A percentile compares a stretch with the other conserved stretches of the same genome.
phyloP scores from a whole-genome alignment of 2,797 vertebrate genomes.

The Neosalanx taihuensis region DNA sequence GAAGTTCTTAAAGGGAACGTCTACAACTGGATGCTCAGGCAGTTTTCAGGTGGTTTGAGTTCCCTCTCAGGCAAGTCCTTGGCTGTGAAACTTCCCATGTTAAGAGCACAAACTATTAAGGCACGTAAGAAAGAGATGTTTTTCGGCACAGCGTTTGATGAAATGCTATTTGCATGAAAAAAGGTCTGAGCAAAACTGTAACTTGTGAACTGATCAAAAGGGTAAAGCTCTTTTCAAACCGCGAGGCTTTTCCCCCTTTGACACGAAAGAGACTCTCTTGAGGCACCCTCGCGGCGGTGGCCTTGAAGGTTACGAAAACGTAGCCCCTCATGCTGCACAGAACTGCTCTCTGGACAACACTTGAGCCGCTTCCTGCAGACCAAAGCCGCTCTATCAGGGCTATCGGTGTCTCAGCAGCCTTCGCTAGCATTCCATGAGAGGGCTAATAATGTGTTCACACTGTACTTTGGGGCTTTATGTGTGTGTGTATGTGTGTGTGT shows the following conservation, averaged over 20 bases:
- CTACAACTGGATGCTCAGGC: conserved; percentile 69
- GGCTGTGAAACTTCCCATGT: conserved; percentile 72
- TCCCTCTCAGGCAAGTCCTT: conserved; percentile 69
- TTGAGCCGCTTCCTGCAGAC: conserved; percentile 65
- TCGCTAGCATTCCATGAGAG: conserved; percentile 69
- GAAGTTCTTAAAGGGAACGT: conserved; percentile 49
- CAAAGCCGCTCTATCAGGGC: conserved; percentile 59
- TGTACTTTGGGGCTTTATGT: conserved; percentile 52
- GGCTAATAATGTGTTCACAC: conserved; percentile 60
- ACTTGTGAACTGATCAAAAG: conserved; percentile 86
- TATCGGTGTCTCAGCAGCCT: conserved; percentile 63
- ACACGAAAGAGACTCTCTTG: conserved; percentile 78
- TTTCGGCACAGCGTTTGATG: conserved; percentile 75
- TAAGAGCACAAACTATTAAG: conserved; percentile 71
- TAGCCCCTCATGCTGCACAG: conserved; percentile 66
- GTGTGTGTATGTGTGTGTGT: conserved; percentile 16
- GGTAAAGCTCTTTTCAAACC: conserved; percentile 67
- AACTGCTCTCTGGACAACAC: conserved; percentile 70
- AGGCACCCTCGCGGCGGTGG: conserved; percentile 73
- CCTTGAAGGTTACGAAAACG: conserved; percentile 80
- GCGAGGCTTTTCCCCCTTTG: conserved; percentile 74
- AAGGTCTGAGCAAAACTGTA: conserved; percentile 75
- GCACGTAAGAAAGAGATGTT: conserved; percentile 72
- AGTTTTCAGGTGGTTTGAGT: conserved; percentile 65
- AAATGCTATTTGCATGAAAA: conserved; percentile 79